These are phyloP conservation scores for Malacoraja senta DNA, from an alignment of 2,797 vertebrate genomes.

Conservation along the genomic window DNA sequence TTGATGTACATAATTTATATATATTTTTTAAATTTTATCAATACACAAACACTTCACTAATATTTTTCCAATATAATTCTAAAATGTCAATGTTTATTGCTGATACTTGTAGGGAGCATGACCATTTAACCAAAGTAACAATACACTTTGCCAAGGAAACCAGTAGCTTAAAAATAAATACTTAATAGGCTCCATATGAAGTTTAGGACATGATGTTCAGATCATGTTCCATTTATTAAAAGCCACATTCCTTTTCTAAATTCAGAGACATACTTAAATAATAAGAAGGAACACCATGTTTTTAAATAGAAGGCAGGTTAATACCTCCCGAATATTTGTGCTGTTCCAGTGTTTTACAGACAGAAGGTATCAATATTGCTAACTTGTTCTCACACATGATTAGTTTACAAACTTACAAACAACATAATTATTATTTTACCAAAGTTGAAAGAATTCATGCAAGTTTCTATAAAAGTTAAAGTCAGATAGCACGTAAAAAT, in stretches of 20 bases:
- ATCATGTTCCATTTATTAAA: background rate
- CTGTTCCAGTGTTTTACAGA: background rate
- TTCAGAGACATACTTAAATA: background rate
- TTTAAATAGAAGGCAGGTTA: too few relatives aligned
- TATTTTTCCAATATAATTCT: background rate
- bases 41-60: background rate
- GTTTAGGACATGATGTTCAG: slow-evolving; percentile 5
- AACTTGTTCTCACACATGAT: background rate
- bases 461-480: background rate
- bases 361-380: background rate
- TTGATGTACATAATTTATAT: background rate
- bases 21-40: background rate
- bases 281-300: background rate
- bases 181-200: slow-evolving; percentile 22
- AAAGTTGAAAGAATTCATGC: background rate
- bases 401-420: background rate
- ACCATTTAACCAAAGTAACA: slow-evolving; percentile 20
- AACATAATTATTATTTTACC: background rate
- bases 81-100: background rate
- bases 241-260: slow-evolving; percentile 10
- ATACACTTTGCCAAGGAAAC: slow-evolving; percentile 20
- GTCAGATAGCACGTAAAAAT: background rate
- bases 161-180: background rate
- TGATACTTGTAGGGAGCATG: background rate
- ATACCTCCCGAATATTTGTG: background rate